These are phyloP conservation scores for Lysiphlebus fabarum DNA, from an alignment of 1,140 invertebrate species.

Conservation along the genomic window DNA sequence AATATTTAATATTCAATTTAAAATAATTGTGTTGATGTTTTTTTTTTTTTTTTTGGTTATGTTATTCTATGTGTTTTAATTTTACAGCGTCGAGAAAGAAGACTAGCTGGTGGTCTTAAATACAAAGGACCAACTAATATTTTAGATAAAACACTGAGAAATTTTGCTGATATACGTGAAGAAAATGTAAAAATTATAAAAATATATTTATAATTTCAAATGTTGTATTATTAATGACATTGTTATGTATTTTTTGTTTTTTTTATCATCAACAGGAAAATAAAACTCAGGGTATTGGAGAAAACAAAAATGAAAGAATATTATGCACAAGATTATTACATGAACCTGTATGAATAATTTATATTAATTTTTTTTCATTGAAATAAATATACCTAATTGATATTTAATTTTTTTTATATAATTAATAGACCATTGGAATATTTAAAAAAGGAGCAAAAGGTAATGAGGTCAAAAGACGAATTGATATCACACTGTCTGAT, in stretches of 20 bases:
- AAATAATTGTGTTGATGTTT: no score
- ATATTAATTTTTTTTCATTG: background rate
- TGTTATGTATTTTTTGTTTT: no score
- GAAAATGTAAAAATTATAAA: conserved; percentile 3
- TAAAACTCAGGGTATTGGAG: conserved; percentile 18
- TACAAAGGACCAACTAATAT: conserved; percentile 3
- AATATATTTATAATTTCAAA: no score
- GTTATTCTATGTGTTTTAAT: no score
- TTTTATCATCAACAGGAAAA: no score
- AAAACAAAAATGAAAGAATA: conserved; percentile 20
- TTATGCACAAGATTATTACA: conserved; percentile 26
- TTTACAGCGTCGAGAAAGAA: background rate
- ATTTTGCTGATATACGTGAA: conserved; percentile 5
- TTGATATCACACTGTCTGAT: conserved; percentile 13
- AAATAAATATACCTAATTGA: no score
- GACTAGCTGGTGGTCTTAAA: background rate
- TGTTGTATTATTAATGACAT: no score
- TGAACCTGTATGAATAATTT: conserved; percentile 15
- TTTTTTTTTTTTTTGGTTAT: no score
- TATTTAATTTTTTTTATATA: conserved; percentile 4
- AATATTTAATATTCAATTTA: no score
- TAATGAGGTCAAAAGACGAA: conserved; percentile 24
- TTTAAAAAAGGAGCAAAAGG: conserved; percentile 30
- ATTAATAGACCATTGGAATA: conserved; percentile 28
- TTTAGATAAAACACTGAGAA: conserved; percentile 4